phyloP scores from a whole-genome alignment of 2,888 invertebrate genomes.

The Spodoptera exigua region DNA sequence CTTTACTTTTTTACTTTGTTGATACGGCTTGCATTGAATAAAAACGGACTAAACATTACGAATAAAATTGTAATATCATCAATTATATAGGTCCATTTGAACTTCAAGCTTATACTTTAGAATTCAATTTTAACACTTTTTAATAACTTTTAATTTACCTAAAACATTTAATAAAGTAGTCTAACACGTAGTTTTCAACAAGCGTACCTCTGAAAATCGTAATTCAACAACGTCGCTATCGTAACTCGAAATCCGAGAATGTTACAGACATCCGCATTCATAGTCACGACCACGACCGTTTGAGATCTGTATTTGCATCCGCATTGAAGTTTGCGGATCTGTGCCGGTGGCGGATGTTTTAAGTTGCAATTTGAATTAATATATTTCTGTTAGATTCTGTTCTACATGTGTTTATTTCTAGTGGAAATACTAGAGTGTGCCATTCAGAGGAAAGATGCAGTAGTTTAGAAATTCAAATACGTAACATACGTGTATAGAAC shows the following conservation, averaged over 20 bases:
- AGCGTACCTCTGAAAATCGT: constrained; percentile 37
- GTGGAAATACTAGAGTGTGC: neutral
- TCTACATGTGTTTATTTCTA: neutral
- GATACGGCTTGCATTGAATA: no score
- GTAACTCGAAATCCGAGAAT: constrained; percentile 38
- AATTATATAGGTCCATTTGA: no score
- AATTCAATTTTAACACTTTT: no score
- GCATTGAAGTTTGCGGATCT: constrained; percentile 40
- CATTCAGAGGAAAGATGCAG: neutral
- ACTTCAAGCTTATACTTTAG: no score
- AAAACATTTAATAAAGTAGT: constrained; percentile 7
- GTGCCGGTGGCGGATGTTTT: constrained; percentile 44
- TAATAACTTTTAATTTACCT: no score
- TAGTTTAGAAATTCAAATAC: neutral
- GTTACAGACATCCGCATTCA: constrained; percentile 51
- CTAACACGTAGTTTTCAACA: constrained; percentile 10
- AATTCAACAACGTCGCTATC: constrained; percentile 34
- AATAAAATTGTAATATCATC: no score
- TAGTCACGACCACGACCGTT: constrained; percentile 51
- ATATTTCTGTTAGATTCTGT: constrained; percentile 14
- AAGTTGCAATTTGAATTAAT: constrained; percentile 45
- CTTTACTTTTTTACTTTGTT: no score
- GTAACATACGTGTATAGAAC: no score
- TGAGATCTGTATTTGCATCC: constrained; percentile 51
- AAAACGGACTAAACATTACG: no score